Conservation (phyloP, 2,888 invertebrate genomes). For the Coelinius sp. region DNA sequence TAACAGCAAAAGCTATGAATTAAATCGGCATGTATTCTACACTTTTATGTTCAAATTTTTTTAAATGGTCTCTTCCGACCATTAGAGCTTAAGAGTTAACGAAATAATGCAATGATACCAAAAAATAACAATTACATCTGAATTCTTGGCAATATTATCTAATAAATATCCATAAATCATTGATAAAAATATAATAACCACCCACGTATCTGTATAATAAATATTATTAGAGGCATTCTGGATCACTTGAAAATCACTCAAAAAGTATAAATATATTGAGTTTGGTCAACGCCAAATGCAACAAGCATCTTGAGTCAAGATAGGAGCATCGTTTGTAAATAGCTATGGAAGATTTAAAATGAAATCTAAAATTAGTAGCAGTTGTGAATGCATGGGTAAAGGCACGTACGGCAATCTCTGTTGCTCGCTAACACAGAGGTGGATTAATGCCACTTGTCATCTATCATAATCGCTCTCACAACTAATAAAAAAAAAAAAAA, state of each 20-base stretch:
- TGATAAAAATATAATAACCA: background rate
- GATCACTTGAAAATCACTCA: slow-evolving; percentile 39
- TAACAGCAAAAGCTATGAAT: background rate
- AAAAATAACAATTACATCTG: background rate
- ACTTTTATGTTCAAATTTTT: too few species aligned
- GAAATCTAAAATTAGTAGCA: slow-evolving; percentile 38
- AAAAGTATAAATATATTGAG: slow-evolving; percentile 47
- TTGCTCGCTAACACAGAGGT: background rate
- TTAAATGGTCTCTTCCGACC: too few species aligned
- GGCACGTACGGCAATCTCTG: slow-evolving; percentile 18
- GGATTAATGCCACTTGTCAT: slow-evolving; percentile 23
- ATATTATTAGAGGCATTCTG: slow-evolving; percentile 11
- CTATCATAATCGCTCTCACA: slow-evolving; percentile 1
- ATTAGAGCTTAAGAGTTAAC: background rate
- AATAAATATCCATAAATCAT: background rate
- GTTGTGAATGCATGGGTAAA: slow-evolving; percentile 1
- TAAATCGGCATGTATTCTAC: too few species aligned
- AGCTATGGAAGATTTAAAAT: slow-evolving; percentile 36
- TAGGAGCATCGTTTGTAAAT: slow-evolving; percentile 15
- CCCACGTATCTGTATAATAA: background rate
- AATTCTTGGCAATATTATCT: background rate
- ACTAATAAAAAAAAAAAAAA: slow-evolving; percentile 12
- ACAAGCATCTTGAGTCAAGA: slow-evolving; percentile 20
- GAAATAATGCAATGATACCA: background rate
- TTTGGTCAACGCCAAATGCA: slow-evolving; percentile 40